Evolutionary conservation across 2,797 vertebrate species (phyloP).

Genomic region (Perodicticus potto): DNA sequence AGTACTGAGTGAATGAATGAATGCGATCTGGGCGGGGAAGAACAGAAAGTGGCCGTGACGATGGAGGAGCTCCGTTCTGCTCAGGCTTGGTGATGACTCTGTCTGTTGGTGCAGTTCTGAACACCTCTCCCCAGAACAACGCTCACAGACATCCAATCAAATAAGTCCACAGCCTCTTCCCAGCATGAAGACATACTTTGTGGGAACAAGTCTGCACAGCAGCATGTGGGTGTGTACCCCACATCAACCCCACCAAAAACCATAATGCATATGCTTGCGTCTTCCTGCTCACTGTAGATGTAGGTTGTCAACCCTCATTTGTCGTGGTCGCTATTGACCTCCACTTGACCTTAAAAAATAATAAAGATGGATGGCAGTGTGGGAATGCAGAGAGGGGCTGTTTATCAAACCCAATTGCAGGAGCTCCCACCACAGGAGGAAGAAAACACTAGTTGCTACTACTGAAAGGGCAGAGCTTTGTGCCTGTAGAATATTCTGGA

Average conservation of each 20-base stretch:
- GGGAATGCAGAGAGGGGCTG: neutral
- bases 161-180: neutral
- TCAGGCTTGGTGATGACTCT: neutral
- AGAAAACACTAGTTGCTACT: neutral
- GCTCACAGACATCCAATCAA: constrained; percentile 14
- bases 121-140: neutral
- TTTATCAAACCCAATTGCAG: rapidly evolving
- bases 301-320: neutral
- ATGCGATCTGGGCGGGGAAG: neutral
- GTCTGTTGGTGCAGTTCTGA: neutral
- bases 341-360: neutral
- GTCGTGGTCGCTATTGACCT: neutral
- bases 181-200: constrained; percentile 10
- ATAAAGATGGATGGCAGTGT: neutral
- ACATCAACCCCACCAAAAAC: neutral
- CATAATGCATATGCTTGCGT: neutral
- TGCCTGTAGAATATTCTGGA: neutral
- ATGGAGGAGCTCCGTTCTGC: neutral
- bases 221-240: neutral
- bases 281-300: neutral
- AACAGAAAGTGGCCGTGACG: neutral
- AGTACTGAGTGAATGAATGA: rapidly evolving
- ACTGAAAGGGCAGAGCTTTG: neutral
- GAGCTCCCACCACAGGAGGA: rapidly evolving
- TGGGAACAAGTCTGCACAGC: constrained; percentile 32